phyloP scores from a whole-genome alignment of 2,113 vertebrate species.

The Cavia porcellus region DNA sequence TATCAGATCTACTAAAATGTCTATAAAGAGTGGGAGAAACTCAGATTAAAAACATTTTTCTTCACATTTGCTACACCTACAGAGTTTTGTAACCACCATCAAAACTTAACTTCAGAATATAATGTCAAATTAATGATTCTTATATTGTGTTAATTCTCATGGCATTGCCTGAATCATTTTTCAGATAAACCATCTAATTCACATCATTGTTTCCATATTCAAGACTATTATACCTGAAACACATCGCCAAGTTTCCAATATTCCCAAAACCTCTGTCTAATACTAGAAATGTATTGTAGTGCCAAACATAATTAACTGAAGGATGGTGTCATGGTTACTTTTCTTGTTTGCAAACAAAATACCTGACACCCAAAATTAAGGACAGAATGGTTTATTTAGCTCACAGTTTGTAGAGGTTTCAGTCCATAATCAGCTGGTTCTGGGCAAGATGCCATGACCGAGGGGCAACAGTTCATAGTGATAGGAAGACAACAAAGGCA shows the following conservation, averaged over 20 bases:
- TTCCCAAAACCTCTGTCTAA: background rate
- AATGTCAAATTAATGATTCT: background rate
- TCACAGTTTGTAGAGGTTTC: no score
- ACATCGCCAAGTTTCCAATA: background rate
- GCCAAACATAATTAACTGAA: background rate
- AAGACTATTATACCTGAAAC: background rate
- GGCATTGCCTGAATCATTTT: background rate
- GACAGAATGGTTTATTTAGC: no score
- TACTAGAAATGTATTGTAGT: no score
- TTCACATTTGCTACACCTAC: background rate
- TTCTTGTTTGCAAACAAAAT: no score
- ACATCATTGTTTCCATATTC: background rate
- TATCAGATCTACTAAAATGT: background rate
- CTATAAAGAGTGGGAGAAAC: background rate
- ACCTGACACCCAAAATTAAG: no score
- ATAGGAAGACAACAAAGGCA: no score
- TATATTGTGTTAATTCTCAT: background rate
- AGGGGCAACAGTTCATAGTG: no score
- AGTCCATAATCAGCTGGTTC: no score
- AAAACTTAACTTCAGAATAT: background rate
- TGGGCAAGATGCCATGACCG: no score
- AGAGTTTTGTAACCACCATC: background rate
- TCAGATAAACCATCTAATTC: background rate
- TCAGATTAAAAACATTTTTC: background rate
- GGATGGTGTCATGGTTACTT: no score